Base-by-base conservation (phyloP, 2,888 invertebrate species). In the Troglohyphantes excavatus region DNA sequence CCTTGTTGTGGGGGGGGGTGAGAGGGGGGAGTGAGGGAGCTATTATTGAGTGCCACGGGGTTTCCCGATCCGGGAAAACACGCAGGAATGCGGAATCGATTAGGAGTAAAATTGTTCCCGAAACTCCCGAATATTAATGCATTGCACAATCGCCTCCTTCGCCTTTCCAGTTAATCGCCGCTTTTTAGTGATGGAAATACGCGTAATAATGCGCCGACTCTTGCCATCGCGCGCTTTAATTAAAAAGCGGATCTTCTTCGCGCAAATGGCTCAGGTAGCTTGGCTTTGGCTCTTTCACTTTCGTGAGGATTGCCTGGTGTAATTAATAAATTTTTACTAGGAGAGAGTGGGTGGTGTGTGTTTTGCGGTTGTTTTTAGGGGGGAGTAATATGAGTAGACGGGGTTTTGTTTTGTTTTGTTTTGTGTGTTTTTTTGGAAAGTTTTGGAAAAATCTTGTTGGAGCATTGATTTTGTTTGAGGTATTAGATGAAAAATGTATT, bases 91-190 rank as follows among this genome's bases (percentile, higher is more conserved):
- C 67, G 29, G 46, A 68, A 81, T 81, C 81, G 81, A 81, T 81
- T 81, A 81, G 81, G 68, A 68, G 67, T 68, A 81, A 81, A 81
- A 81, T 81, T 81, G 68, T 81, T 81, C 68, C 81, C 53, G 81
- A 68, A 33, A 33, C 33, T 33, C 33, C 33, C n/a, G 46, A 46
- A 53, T 68, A 81, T 68, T 81, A 81, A 81, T 46, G 68, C 39
- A 73, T 73, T 73, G 53, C 75, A 59, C 33, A 59, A 65, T 59
- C 59, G 59, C 59, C 6, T 9, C 33, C 33, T 33, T 9, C 33
- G 33, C 33, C 9, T 33, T 33, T 33, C 33, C 9, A 65, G 65
- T 65, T 26, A 59, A 59, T 59, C 59, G 59, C 59, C 21, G 2
- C 59, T 33, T 33, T 33, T 33, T 33, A 33, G 33, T 33, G 11